phyloP scores from a whole-genome alignment of 2,888 invertebrate genomes.

The Diarsia rubi region DNA sequence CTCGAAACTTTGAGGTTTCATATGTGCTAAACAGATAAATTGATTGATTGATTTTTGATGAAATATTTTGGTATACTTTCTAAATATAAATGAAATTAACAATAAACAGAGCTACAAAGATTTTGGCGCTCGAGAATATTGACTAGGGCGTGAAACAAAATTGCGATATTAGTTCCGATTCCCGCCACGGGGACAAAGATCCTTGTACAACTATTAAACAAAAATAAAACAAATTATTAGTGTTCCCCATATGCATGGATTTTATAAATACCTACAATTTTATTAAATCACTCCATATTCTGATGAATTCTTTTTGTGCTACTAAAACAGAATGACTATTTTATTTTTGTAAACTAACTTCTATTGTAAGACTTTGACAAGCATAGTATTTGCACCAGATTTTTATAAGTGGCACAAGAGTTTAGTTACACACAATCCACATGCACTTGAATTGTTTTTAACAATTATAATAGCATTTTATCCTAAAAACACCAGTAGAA shows the following conservation, averaged over 20 bases:
- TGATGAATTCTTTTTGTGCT: neutral
- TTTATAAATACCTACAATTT: no score
- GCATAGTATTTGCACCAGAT: conserved; percentile 6
- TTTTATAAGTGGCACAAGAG: conserved; percentile 17
- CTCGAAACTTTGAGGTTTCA: neutral
- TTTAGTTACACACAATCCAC: neutral
- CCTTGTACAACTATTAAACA: neutral
- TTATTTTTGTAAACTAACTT: neutral
- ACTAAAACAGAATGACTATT: neutral
- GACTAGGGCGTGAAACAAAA: neutral
- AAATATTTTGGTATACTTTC: neutral
- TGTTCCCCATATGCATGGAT: conserved; percentile 7
- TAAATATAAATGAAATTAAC: neutral
- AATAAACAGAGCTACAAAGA: neutral
- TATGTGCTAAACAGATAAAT: neutral
- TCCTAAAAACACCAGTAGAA: conserved; percentile 17
- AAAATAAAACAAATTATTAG: neutral
- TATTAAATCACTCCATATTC: neutral
- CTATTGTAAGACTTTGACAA: neutral
- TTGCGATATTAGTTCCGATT: neutral
- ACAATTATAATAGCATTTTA: neutral
- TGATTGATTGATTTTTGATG: no score
- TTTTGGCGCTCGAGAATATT: neutral
- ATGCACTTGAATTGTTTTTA: conserved; percentile 11
- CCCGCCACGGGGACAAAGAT: neutral